Conservation (phyloP, 1,140 invertebrate species). For the Nymphalis io region DNA sequence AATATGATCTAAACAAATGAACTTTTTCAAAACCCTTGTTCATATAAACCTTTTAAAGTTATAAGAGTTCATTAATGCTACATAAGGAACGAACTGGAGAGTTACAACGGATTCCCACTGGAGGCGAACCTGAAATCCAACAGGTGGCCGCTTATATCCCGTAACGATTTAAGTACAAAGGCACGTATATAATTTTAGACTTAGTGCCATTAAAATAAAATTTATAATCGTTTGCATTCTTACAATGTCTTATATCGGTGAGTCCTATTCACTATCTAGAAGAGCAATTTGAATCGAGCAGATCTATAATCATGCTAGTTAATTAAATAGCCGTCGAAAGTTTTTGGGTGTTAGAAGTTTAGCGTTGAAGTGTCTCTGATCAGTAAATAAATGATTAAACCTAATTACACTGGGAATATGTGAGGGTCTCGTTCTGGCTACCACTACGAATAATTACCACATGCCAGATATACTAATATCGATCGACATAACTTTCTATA, state of each 20-base stretch:
- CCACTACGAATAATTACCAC: too few relatives aligned
- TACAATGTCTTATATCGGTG: not conserved
- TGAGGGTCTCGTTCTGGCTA: too few relatives aligned
- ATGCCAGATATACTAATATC: too few relatives aligned
- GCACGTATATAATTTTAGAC: not conserved
- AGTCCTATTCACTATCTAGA: not conserved
- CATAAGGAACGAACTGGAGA: slow-evolving; percentile 5
- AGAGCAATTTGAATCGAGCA: slow-evolving; percentile 4
- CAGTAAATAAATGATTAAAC: not conserved
- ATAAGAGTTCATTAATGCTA: slow-evolving; percentile 15
- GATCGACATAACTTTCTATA: too few relatives aligned
- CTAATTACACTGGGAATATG: not conserved
- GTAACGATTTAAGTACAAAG: not conserved
- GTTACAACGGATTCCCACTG: slow-evolving; percentile 6
- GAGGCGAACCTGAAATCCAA: slow-evolving; percentile 8
- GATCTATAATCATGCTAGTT: slow-evolving; percentile 17
- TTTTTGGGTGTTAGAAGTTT: slow-evolving; percentile 20
- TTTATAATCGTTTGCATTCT: not conserved
- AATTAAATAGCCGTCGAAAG: slow-evolving; percentile 24
- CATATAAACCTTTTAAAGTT: not conserved
- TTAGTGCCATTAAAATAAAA: not conserved
- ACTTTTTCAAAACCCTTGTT: not conserved
- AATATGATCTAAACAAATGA: not conserved
- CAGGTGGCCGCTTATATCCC: slow-evolving; percentile 10
- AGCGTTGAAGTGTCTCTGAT: not conserved